Evolutionary conservation across 2,888 invertebrate genomes (phyloP).

Genomic region (Microctonus hyperodae): DNA sequence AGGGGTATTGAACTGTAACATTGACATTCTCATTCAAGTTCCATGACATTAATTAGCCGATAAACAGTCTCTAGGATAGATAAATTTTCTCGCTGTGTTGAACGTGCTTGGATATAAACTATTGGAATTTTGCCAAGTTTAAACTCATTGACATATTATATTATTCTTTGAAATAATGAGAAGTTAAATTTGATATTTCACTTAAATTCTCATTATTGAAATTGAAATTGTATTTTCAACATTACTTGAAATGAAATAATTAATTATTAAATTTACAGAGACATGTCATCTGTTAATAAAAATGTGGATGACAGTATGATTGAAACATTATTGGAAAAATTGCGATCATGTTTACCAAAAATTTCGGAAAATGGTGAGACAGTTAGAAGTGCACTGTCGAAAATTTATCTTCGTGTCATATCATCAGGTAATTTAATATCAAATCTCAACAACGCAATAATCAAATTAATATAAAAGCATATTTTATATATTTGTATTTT

Average conservation of each 20-base stretch:
- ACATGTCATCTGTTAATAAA: constrained; percentile 52
- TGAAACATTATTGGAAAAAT: constrained; percentile 59
- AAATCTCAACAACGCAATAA: constrained; percentile 21
- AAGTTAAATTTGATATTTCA: too few relatives aligned
- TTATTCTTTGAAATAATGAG: too few relatives aligned
- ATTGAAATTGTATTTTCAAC: too few relatives aligned
- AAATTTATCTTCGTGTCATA: constrained; percentile 59
- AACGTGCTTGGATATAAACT: neutral
- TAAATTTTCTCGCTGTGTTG: neutral
- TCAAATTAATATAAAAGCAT: neutral
- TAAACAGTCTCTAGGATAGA: neutral
- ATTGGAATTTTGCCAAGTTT: constrained; percentile 16
- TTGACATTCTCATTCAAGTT: neutral
- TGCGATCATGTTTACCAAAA: constrained; percentile 49
- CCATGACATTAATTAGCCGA: neutral
- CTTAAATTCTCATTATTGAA: too few relatives aligned
- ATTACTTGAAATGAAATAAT: neutral
- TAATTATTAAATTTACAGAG: constrained; percentile 42
- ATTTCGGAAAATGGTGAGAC: constrained; percentile 55
- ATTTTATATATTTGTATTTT: too few relatives aligned
- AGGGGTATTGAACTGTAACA: neutral
- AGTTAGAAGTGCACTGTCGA: constrained; percentile 52
- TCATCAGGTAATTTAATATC: constrained; percentile 56
- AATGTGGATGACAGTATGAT: constrained; percentile 55
- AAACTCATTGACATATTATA: constrained; percentile 9